These are phyloP conservation scores for Lucinisca nassula DNA, from an alignment of 2,888 invertebrate species.

Conservation along the genomic window DNA sequence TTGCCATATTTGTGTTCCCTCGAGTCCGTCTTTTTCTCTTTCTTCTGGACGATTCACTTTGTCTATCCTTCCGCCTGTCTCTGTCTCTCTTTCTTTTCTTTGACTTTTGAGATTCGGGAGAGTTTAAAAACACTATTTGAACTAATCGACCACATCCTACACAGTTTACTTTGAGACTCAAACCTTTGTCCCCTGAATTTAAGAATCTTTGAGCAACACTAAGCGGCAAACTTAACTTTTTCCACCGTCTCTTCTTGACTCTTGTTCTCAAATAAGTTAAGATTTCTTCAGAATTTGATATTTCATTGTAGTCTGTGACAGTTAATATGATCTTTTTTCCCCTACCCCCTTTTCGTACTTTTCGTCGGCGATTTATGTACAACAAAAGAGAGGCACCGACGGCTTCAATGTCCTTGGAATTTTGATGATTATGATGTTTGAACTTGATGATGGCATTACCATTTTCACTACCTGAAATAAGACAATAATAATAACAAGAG, in stretches of 20 bases:
- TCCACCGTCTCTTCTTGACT: slow-evolving; percentile 59
- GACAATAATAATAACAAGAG: no score
- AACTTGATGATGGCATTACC: slow-evolving; percentile 35
- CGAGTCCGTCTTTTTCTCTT: neutral
- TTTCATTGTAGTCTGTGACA: slow-evolving; percentile 12
- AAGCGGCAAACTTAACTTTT: slow-evolving; percentile 61
- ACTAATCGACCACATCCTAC: slow-evolving; percentile 65
- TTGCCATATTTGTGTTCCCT: neutral
- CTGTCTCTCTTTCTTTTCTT: neutral
- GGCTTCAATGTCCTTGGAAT: slow-evolving; percentile 30
- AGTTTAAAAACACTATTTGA: slow-evolving; percentile 32
- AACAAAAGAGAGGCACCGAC: slow-evolving; percentile 55
- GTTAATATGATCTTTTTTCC: slow-evolving; percentile 64
- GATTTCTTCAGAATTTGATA: slow-evolving; percentile 29
- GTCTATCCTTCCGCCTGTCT: neutral
- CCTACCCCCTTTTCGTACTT: slow-evolving; percentile 50
- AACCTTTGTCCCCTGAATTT: slow-evolving; percentile 20
- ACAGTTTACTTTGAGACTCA: slow-evolving; percentile 62
- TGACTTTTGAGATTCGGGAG: neutral
- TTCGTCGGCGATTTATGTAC: slow-evolving; percentile 48
- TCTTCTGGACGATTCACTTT: neutral
- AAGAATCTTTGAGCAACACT: slow-evolving; percentile 47
- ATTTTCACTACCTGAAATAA: slow-evolving; percentile 13
- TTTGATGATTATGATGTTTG: slow-evolving; percentile 6
- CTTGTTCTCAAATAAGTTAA: slow-evolving; percentile 51